These are phyloP conservation scores for Thrips palmi DNA, from an alignment of 1,140 invertebrate species.

Conservation along the genomic window DNA sequence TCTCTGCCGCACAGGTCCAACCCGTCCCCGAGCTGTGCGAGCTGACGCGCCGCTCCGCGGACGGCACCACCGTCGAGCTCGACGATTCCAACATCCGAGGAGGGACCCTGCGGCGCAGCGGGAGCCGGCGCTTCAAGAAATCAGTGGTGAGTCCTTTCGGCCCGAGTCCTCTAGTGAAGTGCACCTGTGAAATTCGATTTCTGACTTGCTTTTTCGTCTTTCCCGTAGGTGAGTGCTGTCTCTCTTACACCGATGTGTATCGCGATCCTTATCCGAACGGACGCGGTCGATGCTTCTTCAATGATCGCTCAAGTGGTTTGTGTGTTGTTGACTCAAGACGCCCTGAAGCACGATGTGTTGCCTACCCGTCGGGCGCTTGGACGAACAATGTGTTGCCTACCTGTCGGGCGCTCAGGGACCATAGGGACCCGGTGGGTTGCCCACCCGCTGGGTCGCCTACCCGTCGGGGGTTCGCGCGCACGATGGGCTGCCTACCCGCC, in stretches of 20 bases:
- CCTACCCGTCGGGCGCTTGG: no score
- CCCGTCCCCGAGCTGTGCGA: conserved; percentile 75
- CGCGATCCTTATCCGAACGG: background rate
- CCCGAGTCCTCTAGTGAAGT: no score
- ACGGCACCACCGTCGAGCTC: conserved; percentile 43
- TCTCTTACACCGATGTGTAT: background rate
- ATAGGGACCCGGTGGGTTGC: no score
- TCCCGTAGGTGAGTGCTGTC: background rate
- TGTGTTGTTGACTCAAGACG: no score
- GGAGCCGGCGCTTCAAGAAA: conserved; percentile 46
- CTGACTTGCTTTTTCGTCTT: background rate
- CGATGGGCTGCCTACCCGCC: no score
- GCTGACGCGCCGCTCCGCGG: conserved; percentile 49
- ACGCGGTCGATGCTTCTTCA: no score
- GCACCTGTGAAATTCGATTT: background rate
- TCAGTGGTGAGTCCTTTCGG: conserved; percentile 37
- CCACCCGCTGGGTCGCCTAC: no score
- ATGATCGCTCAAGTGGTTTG: no score
- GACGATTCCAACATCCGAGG: conserved; percentile 48
- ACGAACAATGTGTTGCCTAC: no score
- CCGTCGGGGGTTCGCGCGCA: no score
- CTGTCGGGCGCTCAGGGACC: no score
- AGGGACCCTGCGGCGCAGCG: conserved; percentile 60
- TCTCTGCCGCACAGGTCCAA: conserved; percentile 60
- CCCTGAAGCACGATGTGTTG: no score